Evolutionary conservation across 1,140 invertebrate species (phyloP), one percentile per base, ranked within the genome.

Genomic region (Dolichoris vasculosae): DNA sequence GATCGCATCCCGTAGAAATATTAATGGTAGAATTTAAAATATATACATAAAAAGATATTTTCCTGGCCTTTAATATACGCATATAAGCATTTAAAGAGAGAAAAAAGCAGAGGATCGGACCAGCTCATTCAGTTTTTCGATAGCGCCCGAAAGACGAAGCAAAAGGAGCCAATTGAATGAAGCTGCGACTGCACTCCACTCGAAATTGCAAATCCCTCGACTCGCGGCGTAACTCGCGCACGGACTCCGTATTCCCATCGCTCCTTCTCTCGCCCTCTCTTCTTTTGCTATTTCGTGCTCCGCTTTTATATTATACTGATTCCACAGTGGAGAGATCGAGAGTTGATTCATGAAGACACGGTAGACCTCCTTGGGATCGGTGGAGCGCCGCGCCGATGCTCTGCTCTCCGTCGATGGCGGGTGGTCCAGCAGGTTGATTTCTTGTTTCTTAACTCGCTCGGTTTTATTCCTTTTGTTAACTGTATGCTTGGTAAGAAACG

Each of bases 321-420:
- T 88, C 67, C 81, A 76, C 86, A 86, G 80, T 79, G 32, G 82
- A 82, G 69, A 84, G 86, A 85, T 89, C 91, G 89, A 89, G 90
- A 92, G 92, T 93, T 93, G 93, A 93, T 93, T 93, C 93, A 93
- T 93, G 92, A 93, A 93, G 93, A 93, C 90, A 90, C 89, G 90
- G 90, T 89, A 89, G 92, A 93, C 93, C 93, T 93, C 92, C 93
- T 93, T 90, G 91, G 89, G 92, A 91, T 91, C 89, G 89, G 90
- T 59, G 48, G 20, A 64, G 43, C 40, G 64, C 20, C 38, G 69
- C 48, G 48, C 48, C 67, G 51, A 32, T 38, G 88, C 90, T 92
- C 90, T 88, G 88, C 89, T 88, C 88, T 88, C 48, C 48, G 90
- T 91, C 90, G 86, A 90, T 90, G 89, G 92, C 93, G 92, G 93